Evolutionary conservation across 1,140 invertebrate species (phyloP).

Genomic region (Glomeris maerens): DNA sequence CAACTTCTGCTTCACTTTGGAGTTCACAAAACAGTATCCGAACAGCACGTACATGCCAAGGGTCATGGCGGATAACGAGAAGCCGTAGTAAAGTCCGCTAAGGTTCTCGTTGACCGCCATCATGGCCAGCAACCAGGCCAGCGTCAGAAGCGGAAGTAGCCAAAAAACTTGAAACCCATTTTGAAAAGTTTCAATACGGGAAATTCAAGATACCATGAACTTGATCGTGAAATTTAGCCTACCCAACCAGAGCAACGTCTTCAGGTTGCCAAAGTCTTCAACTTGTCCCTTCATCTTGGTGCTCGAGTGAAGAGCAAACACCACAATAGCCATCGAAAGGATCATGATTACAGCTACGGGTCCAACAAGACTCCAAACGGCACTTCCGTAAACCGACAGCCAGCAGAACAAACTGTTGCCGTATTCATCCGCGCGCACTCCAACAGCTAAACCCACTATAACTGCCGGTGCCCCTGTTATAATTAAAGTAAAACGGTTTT

Average conservation of each 20-base stretch:
- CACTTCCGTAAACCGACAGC: slow-evolving; percentile 80
- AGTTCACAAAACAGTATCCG: slow-evolving; percentile 69
- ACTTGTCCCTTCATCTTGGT: slow-evolving; percentile 81
- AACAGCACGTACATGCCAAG: slow-evolving; percentile 62
- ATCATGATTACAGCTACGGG: slow-evolving; percentile 60
- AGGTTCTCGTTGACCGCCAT: slow-evolving; percentile 62
- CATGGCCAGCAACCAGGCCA: slow-evolving; percentile 64
- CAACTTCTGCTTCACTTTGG: slow-evolving; percentile 42
- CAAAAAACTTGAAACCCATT: too few species aligned
- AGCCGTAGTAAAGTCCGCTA: slow-evolving; percentile 50
- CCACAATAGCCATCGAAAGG: slow-evolving; percentile 54
- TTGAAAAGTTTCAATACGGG: too few species aligned
- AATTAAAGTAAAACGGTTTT: neutral
- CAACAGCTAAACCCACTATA: slow-evolving; percentile 75
- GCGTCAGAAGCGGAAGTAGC: slow-evolving; percentile 56
- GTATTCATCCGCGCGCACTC: slow-evolving; percentile 87
- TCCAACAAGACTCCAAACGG: slow-evolving; percentile 79
- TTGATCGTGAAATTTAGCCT: too few species aligned
- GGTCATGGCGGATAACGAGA: slow-evolving; percentile 50
- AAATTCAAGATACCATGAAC: too few species aligned
- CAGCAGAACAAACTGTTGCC: slow-evolving; percentile 87
- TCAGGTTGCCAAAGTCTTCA: slow-evolving; percentile 73
- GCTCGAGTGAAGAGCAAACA: slow-evolving; percentile 72
- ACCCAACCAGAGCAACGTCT: slow-evolving; percentile 69
- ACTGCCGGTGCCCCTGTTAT: slow-evolving; percentile 60